These are phyloP conservation scores for Anguilla marmorata DNA, from an alignment of 2,797 vertebrate species.

Conservation along the genomic window DNA sequence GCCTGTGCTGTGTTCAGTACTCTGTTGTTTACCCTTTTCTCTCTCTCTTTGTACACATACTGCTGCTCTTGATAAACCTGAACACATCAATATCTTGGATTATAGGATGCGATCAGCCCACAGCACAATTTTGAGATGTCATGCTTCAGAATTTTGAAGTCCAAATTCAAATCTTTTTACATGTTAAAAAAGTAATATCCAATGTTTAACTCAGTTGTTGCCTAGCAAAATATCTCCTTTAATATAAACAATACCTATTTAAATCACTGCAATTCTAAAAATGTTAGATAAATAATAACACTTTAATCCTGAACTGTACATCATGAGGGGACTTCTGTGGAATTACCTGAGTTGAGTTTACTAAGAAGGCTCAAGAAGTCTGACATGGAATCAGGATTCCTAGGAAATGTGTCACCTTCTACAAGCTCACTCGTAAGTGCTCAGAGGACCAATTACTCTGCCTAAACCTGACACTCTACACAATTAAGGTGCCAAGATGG, in stretches of 20 bases:
- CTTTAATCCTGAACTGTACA: background rate
- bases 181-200: background rate
- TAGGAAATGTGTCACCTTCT: background rate
- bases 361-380: background rate
- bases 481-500: background rate
- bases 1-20: background rate
- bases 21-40: background rate
- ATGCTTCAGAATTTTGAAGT: background rate
- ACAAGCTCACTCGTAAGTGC: background rate
- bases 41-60: background rate
- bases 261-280: background rate
- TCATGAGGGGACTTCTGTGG: background rate
- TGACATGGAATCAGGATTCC: background rate
- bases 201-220: background rate
- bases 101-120: background rate
- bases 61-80: background rate
- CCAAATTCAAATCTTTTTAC: background rate
- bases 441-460: background rate
- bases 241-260: background rate
- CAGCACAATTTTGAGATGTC: background rate
- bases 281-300: background rate
- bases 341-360: background rate
- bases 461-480: background rate
- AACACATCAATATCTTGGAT: background rate
- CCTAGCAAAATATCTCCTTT: background rate